Evolutionary conservation across 2,113 vertebrate species (phyloP), one percentile per base, ranked within the genome.

Genomic region (Cynoglossus semilaevis): DNA sequence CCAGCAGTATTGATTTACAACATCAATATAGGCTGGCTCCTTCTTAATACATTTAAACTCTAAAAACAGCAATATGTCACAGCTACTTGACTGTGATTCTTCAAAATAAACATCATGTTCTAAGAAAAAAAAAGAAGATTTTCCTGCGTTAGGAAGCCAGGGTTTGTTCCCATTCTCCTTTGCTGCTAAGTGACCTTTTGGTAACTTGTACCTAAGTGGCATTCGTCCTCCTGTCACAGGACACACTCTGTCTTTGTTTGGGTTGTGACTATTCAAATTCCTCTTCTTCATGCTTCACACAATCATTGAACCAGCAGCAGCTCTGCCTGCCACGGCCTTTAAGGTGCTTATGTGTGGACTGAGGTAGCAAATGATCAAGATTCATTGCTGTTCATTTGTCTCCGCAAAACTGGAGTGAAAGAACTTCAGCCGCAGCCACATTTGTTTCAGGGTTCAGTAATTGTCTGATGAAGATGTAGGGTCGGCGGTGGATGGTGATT

Each of bases 51-150:
- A 80, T 82, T 77, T 82, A 79, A 76, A 76, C 42, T 80, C 69
- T 82, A 83, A 80, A 84, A 88, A 85, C 77, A 82, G 78, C 80
- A 82, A 82, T 74, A 79, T 83, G 84, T 80, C 82, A 81, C 76
- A 82, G 70, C 70, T 73, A 58, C 72, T 83, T 79, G 61, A 79
- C 60, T 77, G 69, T 1, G 61, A 75, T 73, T 75, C 65, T 66
- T 79, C 67, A 71, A 76, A 83, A 81, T 78, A 79, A 82, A 72
- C 72, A 66, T 51, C 1, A 19, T 54, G 46, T 63, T 64, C 46
- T 15, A 62, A 70, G 64, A n/a, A 35, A 29, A 40, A 11, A 40
- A 40, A 41, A 35, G 77, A 64, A 15, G 29, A 29, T n/a, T n/a
- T n/a, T n/a, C n/a, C n/a, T n/a, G 19, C 51, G 5, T 63, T 58